Evolutionary conservation across 2,113 vertebrate species (phyloP).

Genomic region (Lasiurus cinereus): DNA sequence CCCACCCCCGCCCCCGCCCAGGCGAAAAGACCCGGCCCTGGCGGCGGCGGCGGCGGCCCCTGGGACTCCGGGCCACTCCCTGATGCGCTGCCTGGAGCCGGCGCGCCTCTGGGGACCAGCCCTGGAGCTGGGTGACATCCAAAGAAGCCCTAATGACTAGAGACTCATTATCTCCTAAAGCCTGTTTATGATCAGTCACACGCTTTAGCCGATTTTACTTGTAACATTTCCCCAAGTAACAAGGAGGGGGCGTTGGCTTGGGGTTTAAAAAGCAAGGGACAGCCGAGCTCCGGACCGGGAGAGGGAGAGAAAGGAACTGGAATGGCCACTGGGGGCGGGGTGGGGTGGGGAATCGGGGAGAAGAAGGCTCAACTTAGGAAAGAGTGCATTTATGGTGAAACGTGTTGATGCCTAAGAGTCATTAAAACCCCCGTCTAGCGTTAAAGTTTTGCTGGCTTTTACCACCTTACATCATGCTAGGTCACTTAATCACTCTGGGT

Average conservation of each 20-base stretch:
- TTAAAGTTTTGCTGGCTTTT: conserved; percentile 1
- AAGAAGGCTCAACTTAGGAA: background rate
- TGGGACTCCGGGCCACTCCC: background rate
- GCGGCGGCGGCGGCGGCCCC: background rate
- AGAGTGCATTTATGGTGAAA: background rate
- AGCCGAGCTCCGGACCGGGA: background rate
- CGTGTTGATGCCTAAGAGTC: background rate
- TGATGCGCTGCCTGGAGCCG: background rate
- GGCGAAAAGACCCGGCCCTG: no score
- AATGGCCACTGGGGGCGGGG: background rate
- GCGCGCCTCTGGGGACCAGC: background rate
- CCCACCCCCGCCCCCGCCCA: background rate
- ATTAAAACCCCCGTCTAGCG: background rate
- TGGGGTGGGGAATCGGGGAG: no score
- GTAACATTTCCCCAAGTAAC: background rate
- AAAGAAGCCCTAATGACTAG: background rate
- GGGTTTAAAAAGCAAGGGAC: background rate
- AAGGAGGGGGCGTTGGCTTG: background rate
- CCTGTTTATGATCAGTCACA: conserved; percentile 58
- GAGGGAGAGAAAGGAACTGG: background rate
- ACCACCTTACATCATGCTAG: background rate
- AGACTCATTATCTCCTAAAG: conserved; percentile 54
- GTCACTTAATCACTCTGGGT: background rate
- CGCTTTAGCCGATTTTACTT: conserved; percentile 41
- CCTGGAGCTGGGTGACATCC: background rate